Base-by-base conservation (phyloP, 1,140 invertebrate genomes). In the Agrypnia vestita region DNA sequence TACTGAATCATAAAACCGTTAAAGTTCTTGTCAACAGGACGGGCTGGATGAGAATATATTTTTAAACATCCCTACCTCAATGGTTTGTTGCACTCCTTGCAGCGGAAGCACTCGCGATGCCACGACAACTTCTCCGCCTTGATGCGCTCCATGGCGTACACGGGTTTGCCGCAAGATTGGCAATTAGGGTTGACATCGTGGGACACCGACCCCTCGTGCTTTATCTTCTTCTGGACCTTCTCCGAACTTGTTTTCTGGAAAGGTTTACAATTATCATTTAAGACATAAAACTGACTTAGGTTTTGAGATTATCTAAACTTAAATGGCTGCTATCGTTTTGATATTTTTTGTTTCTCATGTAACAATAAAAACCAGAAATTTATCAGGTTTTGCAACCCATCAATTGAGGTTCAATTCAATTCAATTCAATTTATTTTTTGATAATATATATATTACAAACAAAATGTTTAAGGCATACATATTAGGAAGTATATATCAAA, bases 141-240 rank as follows among this genome's bases (percentile, higher is more conserved):
- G 77, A 97, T 93, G 85, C 96, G 93, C 87, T 98, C 97, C 96
- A 98, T 97, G 89, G 96, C 96, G 88, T 97, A 98, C 10, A 97
- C 97, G 74, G 94, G 93, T 85, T 96, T 96, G n/a, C 91, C 90
- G 87, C 97, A 98, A 78, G 93, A 92, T 84, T 93, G 93, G 85
- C 96, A 98, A 76, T 92, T 93, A 0, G 89, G 87, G 75, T 88
- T 88, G 35, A 82, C 79, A 8, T 89, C 86, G 19, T 62, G 44
- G 74, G 78, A 43, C 86, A 85, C 0, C 83, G 83, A 0, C 83
- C 82, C 0, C 86, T 87, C 77, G 59, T 83, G 75, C 87, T 81
- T 88, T 84, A 90, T 85, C 84, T 90, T 90, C 84, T 88, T 89
- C 84, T 86, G 85, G 8, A 90, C 78, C 79, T 89, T 89, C 67